These are phyloP conservation scores for Aphelocoma californica DNA, from an alignment of 2,797 vertebrate genomes.

Conservation along the genomic window DNA sequence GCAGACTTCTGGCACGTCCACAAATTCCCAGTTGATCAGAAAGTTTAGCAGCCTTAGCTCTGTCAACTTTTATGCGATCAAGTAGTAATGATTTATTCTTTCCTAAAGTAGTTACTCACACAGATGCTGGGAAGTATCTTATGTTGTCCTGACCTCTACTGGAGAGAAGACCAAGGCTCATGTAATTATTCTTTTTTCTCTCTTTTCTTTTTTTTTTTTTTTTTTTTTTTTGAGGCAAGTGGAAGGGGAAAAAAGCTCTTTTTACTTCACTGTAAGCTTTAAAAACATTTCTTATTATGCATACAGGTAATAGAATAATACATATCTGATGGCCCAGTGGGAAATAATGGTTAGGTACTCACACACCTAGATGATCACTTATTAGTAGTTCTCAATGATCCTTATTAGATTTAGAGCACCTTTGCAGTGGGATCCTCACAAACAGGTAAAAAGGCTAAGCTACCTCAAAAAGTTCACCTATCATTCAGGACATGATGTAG, in stretches of 20 bases:
- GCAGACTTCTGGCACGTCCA: not conserved
- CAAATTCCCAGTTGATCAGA: not conserved
- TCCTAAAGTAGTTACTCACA: not conserved
- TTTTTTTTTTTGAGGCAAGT: accelerated
- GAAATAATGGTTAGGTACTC: not conserved
- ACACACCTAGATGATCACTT: not conserved
- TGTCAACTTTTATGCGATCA: not conserved
- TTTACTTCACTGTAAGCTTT: not conserved
- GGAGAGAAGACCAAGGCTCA: not conserved
- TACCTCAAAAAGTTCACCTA: not conserved
- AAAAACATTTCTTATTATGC: not conserved
- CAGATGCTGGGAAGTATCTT: not conserved
- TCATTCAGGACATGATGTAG: not conserved
- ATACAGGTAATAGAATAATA: not conserved
- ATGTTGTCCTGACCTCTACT: slow-evolving; percentile 41
- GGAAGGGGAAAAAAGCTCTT: not conserved
- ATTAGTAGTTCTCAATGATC: not conserved
- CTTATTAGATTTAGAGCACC: not conserved
- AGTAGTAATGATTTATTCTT: not conserved
- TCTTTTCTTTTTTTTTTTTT: no score
- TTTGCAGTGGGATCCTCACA: not conserved
- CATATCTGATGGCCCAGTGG: not conserved
- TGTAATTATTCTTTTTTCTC: no score
- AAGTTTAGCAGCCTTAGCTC: not conserved
- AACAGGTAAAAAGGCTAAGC: not conserved